Conservation (phyloP, 2,888 invertebrate genomes). For the Ditula angustiorana region DNA sequence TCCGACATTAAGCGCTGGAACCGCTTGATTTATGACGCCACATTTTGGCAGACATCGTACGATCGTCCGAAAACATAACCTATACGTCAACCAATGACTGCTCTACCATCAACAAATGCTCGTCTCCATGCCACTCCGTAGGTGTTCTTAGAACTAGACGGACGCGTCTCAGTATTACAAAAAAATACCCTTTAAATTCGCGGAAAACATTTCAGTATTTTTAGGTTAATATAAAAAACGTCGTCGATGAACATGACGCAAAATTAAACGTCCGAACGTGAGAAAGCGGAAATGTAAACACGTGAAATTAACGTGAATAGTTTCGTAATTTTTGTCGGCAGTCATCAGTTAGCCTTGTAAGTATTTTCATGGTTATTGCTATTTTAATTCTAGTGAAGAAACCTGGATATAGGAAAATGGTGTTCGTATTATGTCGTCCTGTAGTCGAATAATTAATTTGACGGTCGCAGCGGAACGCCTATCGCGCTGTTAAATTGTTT, state of each 20-base stretch:
- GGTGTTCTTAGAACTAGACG: conserved; percentile 1
- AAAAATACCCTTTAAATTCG: conserved; percentile 4
- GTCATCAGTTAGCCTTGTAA: conserved; percentile 26
- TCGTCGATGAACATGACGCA: not conserved
- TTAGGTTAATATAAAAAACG: conserved; percentile 15
- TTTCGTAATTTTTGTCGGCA: conserved; percentile 5
- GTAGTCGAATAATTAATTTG: not conserved
- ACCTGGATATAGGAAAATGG: not conserved
- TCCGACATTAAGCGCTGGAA: conserved; percentile 47
- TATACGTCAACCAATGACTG: conserved; percentile 36
- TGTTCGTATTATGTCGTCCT: no score
- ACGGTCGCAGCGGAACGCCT: not conserved
- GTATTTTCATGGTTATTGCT: conserved; percentile 27
- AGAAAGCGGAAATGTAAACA: conserved; percentile 12
- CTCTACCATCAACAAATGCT: conserved; percentile 15
- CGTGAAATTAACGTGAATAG: not conserved
- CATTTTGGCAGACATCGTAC: conserved; percentile 47
- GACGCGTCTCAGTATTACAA: conserved; percentile 19
- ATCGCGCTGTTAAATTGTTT: not conserved
- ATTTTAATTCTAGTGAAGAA: conserved; percentile 1
- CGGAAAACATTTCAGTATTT: conserved; percentile 2
- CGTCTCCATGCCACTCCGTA: conserved; percentile 10
- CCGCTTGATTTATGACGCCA: conserved; percentile 43
- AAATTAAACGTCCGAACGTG: not conserved
- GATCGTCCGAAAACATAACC: conserved; percentile 54